phyloP scores from a whole-genome alignment of 2,888 invertebrate species.

The Xanthia icteritia region DNA sequence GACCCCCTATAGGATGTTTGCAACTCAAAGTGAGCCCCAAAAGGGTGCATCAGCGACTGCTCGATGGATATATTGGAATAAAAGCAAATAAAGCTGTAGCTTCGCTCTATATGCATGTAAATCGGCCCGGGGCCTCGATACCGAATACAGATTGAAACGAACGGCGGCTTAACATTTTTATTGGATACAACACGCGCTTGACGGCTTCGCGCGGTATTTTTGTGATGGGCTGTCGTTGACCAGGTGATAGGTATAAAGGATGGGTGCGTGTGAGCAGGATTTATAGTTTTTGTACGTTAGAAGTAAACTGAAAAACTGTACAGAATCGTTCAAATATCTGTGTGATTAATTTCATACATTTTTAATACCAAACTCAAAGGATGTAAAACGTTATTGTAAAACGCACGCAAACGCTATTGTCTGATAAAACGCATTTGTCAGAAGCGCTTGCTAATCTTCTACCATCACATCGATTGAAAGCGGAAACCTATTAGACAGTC shows the following conservation, averaged over 20 bases:
- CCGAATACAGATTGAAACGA: conserved; percentile 85
- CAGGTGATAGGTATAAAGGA: conserved; percentile 29
- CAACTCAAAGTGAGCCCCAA: conserved; percentile 73
- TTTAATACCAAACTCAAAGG: not conserved
- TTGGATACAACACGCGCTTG: conserved; percentile 75
- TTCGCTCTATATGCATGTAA: conserved; percentile 86
- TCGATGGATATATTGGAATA: conserved; percentile 78
- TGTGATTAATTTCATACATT: not conserved
- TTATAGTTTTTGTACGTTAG: not conserved
- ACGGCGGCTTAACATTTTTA: conserved; percentile 84
- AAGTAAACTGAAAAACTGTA: not conserved
- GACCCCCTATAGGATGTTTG: conserved; percentile 64
- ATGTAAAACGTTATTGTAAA: not conserved
- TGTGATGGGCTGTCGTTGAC: conserved; percentile 40
- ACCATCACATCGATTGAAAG: not conserved
- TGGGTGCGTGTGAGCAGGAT: not conserved
- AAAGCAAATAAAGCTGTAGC: conserved; percentile 78
- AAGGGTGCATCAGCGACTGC: conserved; percentile 69
- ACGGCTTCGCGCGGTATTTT: conserved; percentile 55
- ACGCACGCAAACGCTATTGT: no score
- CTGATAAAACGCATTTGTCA: not conserved
- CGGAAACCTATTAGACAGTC: no score
- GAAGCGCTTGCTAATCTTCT: not conserved
- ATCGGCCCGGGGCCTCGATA: conserved; percentile 80
- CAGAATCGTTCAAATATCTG: not conserved